phyloP scores from a whole-genome alignment of 2,888 invertebrate species.

The Rotaria magnacalcarata region DNA sequence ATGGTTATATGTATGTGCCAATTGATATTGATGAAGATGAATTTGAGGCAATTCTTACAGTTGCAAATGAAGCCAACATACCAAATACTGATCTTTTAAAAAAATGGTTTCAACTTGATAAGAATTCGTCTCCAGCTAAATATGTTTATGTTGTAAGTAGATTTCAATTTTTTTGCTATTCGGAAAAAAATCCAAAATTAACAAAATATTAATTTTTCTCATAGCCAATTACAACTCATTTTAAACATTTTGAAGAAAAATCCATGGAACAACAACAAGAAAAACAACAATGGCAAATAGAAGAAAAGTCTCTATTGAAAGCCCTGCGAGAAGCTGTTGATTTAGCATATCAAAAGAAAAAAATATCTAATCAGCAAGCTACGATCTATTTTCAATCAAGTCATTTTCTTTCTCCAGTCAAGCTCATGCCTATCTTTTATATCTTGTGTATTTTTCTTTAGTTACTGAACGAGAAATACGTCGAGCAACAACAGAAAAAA shows the following conservation, averaged over 20 bases:
- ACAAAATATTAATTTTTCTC: not conserved
- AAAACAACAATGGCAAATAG: constrained; percentile 5
- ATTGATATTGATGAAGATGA: not conserved
- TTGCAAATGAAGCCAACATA: not conserved
- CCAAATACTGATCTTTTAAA: not conserved
- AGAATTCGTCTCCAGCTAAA: not conserved
- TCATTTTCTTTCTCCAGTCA: too few relatives aligned
- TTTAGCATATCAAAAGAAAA: not conserved
- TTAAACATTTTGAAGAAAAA: not conserved
- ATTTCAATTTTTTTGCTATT: too few relatives aligned
- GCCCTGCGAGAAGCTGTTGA: not conserved
- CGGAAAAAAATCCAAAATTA: too few relatives aligned
- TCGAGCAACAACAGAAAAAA: not conserved
- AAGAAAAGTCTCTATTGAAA: not conserved
- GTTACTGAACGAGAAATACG: constrained; percentile 15
- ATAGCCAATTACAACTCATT: constrained; percentile 6
- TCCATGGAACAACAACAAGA: not conserved
- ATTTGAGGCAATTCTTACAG: not conserved
- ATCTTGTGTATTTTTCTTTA: not conserved
- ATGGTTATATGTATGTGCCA: not conserved
- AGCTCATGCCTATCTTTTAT: too few relatives aligned
- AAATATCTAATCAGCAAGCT: not conserved
- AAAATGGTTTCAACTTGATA: constrained; percentile 12
- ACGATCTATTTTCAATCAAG: not conserved
- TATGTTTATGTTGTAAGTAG: constrained; percentile 14